Percentiles rank a stretch among this genome's conserved stretches.
phyloP scores from a whole-genome alignment of 2,888 invertebrate species.

The Parochlus steinenii region DNA sequence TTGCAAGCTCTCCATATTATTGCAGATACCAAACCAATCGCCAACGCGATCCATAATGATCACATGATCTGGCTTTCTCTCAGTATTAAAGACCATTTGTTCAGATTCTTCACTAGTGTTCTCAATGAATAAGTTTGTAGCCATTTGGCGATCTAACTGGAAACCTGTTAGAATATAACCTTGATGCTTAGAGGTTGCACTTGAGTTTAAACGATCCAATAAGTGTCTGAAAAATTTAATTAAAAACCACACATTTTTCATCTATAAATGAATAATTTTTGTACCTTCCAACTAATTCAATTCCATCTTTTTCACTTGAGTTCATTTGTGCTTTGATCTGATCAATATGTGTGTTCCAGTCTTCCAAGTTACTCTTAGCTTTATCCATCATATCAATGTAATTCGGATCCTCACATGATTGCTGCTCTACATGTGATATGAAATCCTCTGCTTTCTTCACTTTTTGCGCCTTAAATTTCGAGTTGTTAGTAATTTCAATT shows the following conservation, averaged over 20 bases:
- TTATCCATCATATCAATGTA: not conserved
- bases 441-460: not conserved
- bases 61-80: constrained; percentile 1
- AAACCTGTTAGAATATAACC: constrained; percentile 5
- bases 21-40: not conserved
- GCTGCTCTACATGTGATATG: not conserved
- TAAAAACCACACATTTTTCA: too few relatives aligned
- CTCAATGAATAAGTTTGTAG: not conserved
- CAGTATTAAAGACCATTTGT: not conserved
- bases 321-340: not conserved
- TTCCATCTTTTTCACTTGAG: not conserved
- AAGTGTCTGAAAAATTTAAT: too few relatives aligned
- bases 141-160: not conserved
- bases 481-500: too few relatives aligned
- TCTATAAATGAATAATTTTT: too few relatives aligned
- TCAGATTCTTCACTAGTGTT: not conserved
- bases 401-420: not conserved
- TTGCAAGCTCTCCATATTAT: not conserved
- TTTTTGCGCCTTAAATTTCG: not conserved
- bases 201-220: not conserved
- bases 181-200: constrained; percentile 2
- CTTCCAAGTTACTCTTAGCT: not conserved
- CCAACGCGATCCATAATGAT: not conserved
- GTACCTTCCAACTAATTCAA: constrained; percentile 1
- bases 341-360: not conserved